Base-by-base conservation (phyloP, 2,797 vertebrate genomes). In the Crenuchus spilurus region DNA sequence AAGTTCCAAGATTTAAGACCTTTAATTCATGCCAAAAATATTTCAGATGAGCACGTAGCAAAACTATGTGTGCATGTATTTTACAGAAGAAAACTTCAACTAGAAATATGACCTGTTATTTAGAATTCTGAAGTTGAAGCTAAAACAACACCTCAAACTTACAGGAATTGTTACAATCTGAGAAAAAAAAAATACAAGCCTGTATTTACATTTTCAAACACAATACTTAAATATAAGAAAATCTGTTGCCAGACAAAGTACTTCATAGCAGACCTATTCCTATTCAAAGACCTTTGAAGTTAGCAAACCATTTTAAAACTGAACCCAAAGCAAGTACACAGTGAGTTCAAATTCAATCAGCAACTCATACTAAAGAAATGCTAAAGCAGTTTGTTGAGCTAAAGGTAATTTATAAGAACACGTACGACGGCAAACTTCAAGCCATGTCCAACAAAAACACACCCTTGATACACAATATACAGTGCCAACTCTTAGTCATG, bases 1-100 rank as follows among this genome's bases (percentile, higher is more conserved):
- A 58, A 58, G 31, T 60, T 52, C 44, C 13, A 33, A 33, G 24
- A 51, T 72, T 66, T 60, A 60, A n/a, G 14, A 66, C 10, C 44
- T 77, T 77, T 77, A 77, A n/a, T 77, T 77, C 68, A 67, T 72
- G 44, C 62, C 24, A 70, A 58, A 57, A 76, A 64, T 37, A 62
- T 13, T 66, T 60, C 18, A 71, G 48, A 60, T 70, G 41, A 76
- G 48, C 48, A 63, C 30, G 16, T 63, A 69, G 24, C 42, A 76
- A 66, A 76, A 65, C 52, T 65, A 62, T 51, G 20, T 60, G 68
- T 51, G 33, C 24, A 35, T 13, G 6, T 42, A 4, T 48, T 30
- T 52, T 57, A 22, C 24, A 63, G 8, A 74, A 39, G 52, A 30
- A 24, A 41, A 66, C 22, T 57, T 48, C 41, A 49, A 16, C 31